These are phyloP conservation scores for Ptychochromis oligacanthus DNA, from an alignment of 2,113 vertebrate species.

Conservation along the genomic window DNA sequence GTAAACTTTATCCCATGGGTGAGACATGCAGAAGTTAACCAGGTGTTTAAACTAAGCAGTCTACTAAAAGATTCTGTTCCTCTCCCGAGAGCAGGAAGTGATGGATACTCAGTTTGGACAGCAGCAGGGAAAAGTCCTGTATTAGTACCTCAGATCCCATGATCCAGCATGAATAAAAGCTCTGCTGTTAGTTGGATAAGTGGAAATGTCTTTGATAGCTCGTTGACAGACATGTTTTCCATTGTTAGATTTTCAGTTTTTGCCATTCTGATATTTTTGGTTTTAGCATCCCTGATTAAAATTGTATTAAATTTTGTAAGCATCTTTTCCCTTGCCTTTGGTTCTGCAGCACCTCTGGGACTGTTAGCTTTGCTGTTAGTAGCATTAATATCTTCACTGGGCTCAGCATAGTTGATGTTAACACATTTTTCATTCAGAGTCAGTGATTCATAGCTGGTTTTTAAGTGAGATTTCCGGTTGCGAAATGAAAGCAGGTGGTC, in stretches of 20 bases:
- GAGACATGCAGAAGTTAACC: not conserved
- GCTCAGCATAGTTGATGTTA: no score
- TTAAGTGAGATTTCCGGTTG: no score
- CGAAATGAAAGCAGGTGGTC: no score
- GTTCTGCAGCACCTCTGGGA: no score
- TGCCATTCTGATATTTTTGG: not conserved
- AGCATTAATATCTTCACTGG: no score
- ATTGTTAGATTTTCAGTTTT: not conserved
- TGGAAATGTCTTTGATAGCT: not conserved
- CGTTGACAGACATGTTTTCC: not conserved
- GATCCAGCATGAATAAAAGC: not conserved
- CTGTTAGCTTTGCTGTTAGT: no score
- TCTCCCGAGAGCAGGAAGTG: no score
- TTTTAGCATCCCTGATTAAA: no score
- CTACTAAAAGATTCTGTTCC: not conserved
- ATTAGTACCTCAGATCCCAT: not conserved
- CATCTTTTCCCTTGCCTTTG: no score
- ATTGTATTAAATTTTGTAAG: no score
- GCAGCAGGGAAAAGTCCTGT: not conserved
- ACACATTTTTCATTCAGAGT: no score
- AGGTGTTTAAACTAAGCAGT: not conserved
- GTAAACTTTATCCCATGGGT: not conserved
- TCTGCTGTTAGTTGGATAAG: not conserved
- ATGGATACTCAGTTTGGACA: not conserved
- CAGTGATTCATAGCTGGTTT: no score